These are phyloP conservation scores for Loris lydekkerianus DNA, from an alignment of 2,797 vertebrate species.

Conservation along the genomic window DNA sequence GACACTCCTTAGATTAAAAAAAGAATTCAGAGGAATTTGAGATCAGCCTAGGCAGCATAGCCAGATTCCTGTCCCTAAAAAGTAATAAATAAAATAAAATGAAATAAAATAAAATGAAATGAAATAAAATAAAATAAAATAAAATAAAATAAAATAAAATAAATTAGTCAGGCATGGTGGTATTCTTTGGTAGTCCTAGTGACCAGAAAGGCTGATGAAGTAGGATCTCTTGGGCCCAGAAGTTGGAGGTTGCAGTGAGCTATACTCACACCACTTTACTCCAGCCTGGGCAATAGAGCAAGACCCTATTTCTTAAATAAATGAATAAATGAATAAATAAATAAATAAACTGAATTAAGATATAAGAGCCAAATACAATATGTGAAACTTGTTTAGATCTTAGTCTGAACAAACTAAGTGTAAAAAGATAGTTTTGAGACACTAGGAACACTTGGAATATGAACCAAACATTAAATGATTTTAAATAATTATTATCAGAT, in stretches of 20 bases:
- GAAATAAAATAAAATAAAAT: no score
- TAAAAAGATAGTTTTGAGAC: conserved; percentile 12
- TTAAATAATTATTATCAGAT: conserved; percentile 27
- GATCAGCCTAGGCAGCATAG: not conserved
- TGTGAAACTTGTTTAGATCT: not conserved
- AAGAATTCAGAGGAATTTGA: not conserved
- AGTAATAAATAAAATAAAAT: no score
- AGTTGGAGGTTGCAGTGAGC: not conserved
- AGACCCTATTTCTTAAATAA: not conserved
- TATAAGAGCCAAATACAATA: not conserved
- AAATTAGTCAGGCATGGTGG: not conserved
- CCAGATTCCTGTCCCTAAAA: not conserved
- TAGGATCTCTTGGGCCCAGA: not conserved
- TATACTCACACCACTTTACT: not conserved
- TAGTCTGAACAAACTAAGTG: not conserved
- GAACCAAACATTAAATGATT: not conserved
- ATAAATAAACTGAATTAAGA: not conserved
- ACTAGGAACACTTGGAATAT: not conserved
- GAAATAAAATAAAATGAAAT: not conserved
- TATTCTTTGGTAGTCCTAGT: not conserved
- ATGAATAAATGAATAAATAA: not conserved
- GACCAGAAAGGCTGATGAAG: not conserved
- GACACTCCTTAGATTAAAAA: not conserved
- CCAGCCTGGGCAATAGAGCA: not conserved
- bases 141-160: not conserved